phyloP scores from a whole-genome alignment of 2,113 vertebrate species.

The Stigmatopora nigra region DNA sequence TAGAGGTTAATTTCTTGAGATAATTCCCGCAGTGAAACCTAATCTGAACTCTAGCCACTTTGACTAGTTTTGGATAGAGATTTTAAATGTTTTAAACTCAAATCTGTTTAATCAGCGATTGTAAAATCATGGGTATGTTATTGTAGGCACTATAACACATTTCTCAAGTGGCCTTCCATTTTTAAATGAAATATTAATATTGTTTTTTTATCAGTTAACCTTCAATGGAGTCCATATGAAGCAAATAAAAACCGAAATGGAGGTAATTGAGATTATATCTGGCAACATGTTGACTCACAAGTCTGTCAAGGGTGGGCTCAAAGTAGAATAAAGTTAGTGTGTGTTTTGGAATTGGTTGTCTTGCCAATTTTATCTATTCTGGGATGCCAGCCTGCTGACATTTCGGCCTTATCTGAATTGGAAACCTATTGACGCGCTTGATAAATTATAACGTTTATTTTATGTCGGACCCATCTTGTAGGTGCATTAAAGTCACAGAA shows the following conservation, averaged over 20 bases:
- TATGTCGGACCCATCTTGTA: conserved; percentile 10
- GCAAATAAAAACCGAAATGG: background rate
- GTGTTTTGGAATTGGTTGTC: conserved; percentile 29
- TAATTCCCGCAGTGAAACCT: conserved; percentile 29
- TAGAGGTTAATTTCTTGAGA: conserved; percentile 42
- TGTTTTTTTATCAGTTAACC: background rate
- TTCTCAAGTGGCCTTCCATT: background rate
- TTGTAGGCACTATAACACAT: background rate
- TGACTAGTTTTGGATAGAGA: background rate
- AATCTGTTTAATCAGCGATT: conserved; percentile 1
- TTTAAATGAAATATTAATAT: background rate
- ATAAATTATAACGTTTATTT: conserved; percentile 13
- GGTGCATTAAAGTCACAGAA: conserved; percentile 28
- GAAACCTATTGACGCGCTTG: conserved; percentile 3
- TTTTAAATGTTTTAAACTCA: conserved; percentile 3
- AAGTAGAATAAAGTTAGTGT: conserved; percentile 5
- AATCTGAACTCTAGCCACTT: conserved; percentile 11
- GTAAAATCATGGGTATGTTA: background rate
- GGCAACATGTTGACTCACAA: background rate
- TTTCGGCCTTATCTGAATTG: conserved; percentile 26
- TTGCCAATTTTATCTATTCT: conserved; percentile 24
- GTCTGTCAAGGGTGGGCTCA: conserved; percentile 1
- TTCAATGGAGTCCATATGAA: background rate
- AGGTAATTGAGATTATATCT: background rate
- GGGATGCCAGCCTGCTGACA: conserved; percentile 40